Base-by-base conservation (phyloP, 2,113 vertebrate species). In the Stegostoma tigrinum region DNA sequence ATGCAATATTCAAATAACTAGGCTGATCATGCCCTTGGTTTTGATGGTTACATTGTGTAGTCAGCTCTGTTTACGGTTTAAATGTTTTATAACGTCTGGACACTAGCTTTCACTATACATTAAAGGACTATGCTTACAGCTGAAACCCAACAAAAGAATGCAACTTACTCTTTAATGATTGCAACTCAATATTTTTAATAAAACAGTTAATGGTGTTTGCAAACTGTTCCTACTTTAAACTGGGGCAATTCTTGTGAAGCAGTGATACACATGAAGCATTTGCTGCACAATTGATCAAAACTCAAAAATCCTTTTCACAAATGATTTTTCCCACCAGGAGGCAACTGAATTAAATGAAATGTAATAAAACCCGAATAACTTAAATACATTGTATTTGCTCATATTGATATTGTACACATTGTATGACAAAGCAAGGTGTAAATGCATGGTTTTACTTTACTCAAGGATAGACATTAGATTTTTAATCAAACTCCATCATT, bases 301-400 rank as follows among this genome's bases (percentile, higher is more conserved):
- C 48, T 55, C 6, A 21, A 23, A 90, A 34, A 90, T 34, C 7
- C 30, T 55, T 52, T 90, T 90, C 42, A 8, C 86, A 90, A 55
- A 61, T 55, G 87, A 52, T 61, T 90, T 10, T 34, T 90, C 27
- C 87, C 87, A 90, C 34, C 21, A 61, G 87, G 34, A 61, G 34
- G 87, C 48, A 90, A 90, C 87, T 34, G 45, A 89, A 55, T 89
- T 45, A 89, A 89, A 55, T 89, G 42, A 55, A 87, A 87, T 87
- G 6, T 87, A 87, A 87, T 87, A 45, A 48, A 48, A 48, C 45
- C 55, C 38, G 8, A 89, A 8, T 14, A 89, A 27, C 86, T 52
- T 24, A 89, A 52, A 89, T 27, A 12, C 6, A 27, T 48, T 55
- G 23, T 89, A 89, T 52, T 21, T 89, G 75, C n/a, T 80, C 27